phyloP scores from a whole-genome alignment of 2,888 invertebrate genomes.

The Drosophila fungiperda region DNA sequence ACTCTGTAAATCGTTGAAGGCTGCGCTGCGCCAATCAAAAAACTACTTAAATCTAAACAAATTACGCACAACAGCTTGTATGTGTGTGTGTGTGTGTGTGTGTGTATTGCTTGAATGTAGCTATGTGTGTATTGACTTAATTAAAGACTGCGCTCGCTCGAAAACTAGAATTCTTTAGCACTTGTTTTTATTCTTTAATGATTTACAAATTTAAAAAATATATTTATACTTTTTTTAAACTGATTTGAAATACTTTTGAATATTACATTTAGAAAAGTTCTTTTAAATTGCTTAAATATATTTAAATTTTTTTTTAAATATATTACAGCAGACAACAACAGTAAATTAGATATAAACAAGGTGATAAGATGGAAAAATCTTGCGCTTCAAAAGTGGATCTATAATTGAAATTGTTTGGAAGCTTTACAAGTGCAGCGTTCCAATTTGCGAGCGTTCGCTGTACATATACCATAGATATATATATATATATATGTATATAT shows the following conservation, averaged over 20 bases:
- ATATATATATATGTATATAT: slow-evolving; percentile 33
- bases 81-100: slow-evolving; percentile 29
- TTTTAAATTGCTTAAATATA: not conserved
- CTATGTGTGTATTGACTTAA: slow-evolving; percentile 28
- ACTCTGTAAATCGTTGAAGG: slow-evolving; percentile 69
- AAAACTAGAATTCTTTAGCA: not conserved
- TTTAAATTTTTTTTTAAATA: not conserved
- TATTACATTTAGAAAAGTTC: not conserved
- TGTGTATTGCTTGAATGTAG: slow-evolving; percentile 31
- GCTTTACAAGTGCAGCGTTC: not conserved
- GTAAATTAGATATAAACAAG: not conserved
- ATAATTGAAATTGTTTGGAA: not conserved
- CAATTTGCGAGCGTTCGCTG: slow-evolving; percentile 3
- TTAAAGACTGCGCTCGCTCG: slow-evolving; percentile 23
- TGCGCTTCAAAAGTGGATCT: not conserved
- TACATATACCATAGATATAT: slow-evolving; percentile 14
- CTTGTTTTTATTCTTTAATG: not conserved
- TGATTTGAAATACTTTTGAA: not conserved
- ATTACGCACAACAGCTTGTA: slow-evolving; percentile 20
- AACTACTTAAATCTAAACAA: slow-evolving; percentile 65
- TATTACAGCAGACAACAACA: not conserved
- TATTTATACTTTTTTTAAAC: not conserved
- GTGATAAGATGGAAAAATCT: not conserved
- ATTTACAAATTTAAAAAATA: not conserved
- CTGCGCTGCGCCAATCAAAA: slow-evolving; percentile 74